Base-by-base conservation (phyloP, 2,888 invertebrate genomes). In the Brachylomia viminalis region DNA sequence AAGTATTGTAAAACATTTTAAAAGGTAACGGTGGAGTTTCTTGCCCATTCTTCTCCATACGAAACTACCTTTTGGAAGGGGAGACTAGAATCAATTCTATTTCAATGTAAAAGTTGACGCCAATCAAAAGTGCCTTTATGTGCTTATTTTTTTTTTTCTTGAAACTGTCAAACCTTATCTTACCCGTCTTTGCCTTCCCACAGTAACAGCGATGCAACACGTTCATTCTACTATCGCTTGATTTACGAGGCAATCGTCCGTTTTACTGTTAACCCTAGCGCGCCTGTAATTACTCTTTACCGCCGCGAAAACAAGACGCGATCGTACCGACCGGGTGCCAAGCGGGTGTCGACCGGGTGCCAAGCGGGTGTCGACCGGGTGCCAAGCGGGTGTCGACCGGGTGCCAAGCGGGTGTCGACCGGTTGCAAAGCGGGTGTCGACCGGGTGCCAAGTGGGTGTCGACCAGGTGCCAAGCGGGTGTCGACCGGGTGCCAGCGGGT, bases 201-300 rank as follows among this genome's bases (percentile, higher is more conserved):
- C 49, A 70, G 52, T 20, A 33, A 62, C 49, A 38, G 62, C 56
- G 66, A 30, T 59, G 61, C 61, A 75, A 70, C 56, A 54, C 62
- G 73, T 76, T 68, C 61, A 59, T 75, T 72, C 67, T 62, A 66
- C 80, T 77, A 75, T 68, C 78, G 79, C 52, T 56, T 79, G 86
- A 88, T 86, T 87, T 88, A 87, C 79, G 86, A 86, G 52, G 65
- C 75, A 74, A 82, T 82, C 84, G 78, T 62, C 58, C 80, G 70
- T 75, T 82, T 84, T 76, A 82, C 75, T 72, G 61, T 74, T 56
- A 42, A 49, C 66, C 49, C 20, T 33, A 42, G 62, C 54, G 27
- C 68, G 47, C 54, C 38, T 58, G 77, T 87, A 81, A 87, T 79
- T 80, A 86, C 83, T 72, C 66, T 80, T 82, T 77, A 83, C 74